Evolutionary conservation across 1,140 invertebrate genomes (phyloP).

Genomic region (Lasioglossum albipes): DNA sequence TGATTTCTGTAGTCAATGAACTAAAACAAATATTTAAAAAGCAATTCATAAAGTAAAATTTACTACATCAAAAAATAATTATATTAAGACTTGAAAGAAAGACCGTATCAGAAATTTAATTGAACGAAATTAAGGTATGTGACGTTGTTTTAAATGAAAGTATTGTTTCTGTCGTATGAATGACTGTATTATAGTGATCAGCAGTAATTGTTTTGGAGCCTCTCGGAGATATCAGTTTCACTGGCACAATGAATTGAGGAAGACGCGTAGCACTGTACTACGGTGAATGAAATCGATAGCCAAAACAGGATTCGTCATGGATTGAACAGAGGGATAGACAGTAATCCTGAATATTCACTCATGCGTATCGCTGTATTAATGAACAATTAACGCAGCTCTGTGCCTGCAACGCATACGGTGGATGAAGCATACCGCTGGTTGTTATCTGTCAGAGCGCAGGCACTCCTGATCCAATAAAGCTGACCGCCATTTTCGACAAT

Average conservation of each 20-base stretch:
- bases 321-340: not conserved
- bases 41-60: too few relatives aligned
- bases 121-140: too few relatives aligned
- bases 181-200: too few relatives aligned
- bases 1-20: too few relatives aligned
- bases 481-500: constrained; percentile 39
- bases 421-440: constrained; percentile 14
- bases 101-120: too few relatives aligned
- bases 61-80: too few relatives aligned
- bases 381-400: constrained; percentile 62
- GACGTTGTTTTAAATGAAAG: too few relatives aligned
- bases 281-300: not conserved
- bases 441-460: constrained; percentile 59
- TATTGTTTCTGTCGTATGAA: too few relatives aligned
- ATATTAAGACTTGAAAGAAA: too few relatives aligned
- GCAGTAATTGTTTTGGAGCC: too few relatives aligned
- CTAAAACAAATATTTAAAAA: too few relatives aligned
- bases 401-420: not conserved
- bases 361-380: constrained; percentile 57
- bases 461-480: constrained; percentile 46
- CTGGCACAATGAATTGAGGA: not conserved
- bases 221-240: not conserved
- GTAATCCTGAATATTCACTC: constrained; percentile 36
- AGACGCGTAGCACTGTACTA: not conserved
- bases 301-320: not conserved